These are phyloP conservation scores for Actenoides lindsayi DNA, from an alignment of 2,113 vertebrate genomes.

Conservation along the genomic window DNA sequence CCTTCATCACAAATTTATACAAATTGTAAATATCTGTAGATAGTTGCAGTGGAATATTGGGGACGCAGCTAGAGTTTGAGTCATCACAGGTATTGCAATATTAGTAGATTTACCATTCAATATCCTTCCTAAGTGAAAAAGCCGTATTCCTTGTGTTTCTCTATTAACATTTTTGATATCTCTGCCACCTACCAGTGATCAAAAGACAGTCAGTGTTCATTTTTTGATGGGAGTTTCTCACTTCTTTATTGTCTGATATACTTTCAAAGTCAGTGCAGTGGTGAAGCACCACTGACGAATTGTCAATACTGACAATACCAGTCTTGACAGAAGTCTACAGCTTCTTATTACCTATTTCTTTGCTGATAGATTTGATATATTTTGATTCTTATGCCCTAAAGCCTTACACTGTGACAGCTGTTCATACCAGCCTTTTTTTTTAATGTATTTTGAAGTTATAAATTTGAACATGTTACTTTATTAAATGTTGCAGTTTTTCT, in stretches of 20 bases:
- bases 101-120: neutral
- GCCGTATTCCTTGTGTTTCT: neutral
- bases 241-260: neutral
- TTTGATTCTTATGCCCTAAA: neutral
- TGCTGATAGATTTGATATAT: neutral
- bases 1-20: neutral
- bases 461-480: neutral
- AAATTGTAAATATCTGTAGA: neutral
- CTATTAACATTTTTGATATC: neutral
- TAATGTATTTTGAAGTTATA: neutral
- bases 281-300: neutral
- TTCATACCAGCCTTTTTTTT: rapidly evolving
- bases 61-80: neutral
- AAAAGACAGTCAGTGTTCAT: neutral
- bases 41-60: neutral
- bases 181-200: neutral
- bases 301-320: neutral
- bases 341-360: neutral
- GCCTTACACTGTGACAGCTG: neutral
- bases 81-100: neutral
- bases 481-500: neutral
- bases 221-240: neutral
- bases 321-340: neutral
- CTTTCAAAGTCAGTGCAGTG: neutral
- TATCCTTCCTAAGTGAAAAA: neutral